phyloP scores from a whole-genome alignment of 2,113 vertebrate genomes.

The Fregata magnificens region DNA sequence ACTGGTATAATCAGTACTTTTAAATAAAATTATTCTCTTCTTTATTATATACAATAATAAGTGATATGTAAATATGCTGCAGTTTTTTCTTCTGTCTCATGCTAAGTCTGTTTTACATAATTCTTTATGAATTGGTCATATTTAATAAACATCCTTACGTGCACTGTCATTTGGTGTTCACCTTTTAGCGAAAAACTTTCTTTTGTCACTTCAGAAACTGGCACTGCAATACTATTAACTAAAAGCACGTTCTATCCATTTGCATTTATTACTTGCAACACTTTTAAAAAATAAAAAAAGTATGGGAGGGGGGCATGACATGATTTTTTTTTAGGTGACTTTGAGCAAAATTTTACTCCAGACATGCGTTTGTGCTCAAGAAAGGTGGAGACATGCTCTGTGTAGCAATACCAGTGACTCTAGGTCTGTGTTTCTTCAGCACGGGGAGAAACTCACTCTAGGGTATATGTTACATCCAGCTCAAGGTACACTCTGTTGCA shows the following conservation, averaged over 20 bases:
- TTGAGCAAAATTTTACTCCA: background rate
- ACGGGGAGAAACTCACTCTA: background rate
- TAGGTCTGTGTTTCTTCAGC: background rate
- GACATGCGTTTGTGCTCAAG: background rate
- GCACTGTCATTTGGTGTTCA: background rate
- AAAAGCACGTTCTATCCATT: background rate
- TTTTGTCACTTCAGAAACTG: background rate
- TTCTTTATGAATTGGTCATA: background rate
- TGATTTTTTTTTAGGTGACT: background rate
- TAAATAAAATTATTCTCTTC: background rate
- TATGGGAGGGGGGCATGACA: rapidly evolving
- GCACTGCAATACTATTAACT: background rate
- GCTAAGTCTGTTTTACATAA: background rate
- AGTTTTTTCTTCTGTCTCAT: background rate
- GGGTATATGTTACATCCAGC: background rate
- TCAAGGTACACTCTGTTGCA: background rate
- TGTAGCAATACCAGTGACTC: background rate
- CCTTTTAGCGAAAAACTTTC: background rate
- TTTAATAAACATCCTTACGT: background rate
- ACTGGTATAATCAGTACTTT: background rate
- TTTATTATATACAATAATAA: background rate
- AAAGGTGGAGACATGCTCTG: background rate
- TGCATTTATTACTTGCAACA: background rate
- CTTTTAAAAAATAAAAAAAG: background rate
- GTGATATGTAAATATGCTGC: background rate